Percentiles rank a stretch among this genome's conserved stretches.
phyloP scores from a whole-genome alignment of 2,113 vertebrate species.

The Osmerus mordax region DNA sequence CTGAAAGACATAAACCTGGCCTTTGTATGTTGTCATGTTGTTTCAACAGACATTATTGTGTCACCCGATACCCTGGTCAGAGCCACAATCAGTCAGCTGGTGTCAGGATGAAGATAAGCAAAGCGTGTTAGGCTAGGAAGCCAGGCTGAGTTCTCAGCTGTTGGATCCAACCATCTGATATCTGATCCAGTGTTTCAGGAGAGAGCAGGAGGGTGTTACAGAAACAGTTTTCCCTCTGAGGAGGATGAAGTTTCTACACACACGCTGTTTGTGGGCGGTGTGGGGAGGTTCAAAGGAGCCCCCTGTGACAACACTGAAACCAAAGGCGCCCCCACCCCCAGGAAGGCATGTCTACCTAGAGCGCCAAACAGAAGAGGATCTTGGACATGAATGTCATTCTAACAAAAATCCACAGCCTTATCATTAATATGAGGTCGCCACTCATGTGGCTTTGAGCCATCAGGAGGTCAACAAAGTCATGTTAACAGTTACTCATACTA shows the following conservation, averaged over 20 bases:
- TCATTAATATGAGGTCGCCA: not conserved
- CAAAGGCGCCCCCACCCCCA: slow-evolving; percentile 1
- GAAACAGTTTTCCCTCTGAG: slow-evolving; percentile 1
- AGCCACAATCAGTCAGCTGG: not conserved
- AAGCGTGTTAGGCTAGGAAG: not conserved
- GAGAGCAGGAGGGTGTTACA: not conserved
- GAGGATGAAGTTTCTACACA: slow-evolving; percentile 31
- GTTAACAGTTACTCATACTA: too few relatives aligned
- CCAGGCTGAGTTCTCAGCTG: not conserved
- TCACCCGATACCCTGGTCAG: not conserved
- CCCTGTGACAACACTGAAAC: slow-evolving; percentile 45
- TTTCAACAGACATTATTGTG: not conserved
- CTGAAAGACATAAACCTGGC: not conserved
- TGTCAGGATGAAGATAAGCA: not conserved
- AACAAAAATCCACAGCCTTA: slow-evolving; percentile 5
- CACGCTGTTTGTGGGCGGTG: not conserved
- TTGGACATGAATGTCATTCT: slow-evolving; percentile 18
- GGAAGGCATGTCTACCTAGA: slow-evolving; percentile 7
- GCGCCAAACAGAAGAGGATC: slow-evolving; percentile 15
- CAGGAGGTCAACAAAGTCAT: not conserved
- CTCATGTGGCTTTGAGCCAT: not conserved
- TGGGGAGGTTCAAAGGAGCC: slow-evolving; percentile 28
- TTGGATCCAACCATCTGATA: not conserved
- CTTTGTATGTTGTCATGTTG: not conserved
- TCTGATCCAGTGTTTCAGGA: slow-evolving; percentile 4